Percentiles rank a stretch among this genome's conserved stretches.
These are phyloP conservation scores for Brachionus manjavacas DNA, from an alignment of 1,140 invertebrate genomes.

Conservation along the genomic window DNA sequence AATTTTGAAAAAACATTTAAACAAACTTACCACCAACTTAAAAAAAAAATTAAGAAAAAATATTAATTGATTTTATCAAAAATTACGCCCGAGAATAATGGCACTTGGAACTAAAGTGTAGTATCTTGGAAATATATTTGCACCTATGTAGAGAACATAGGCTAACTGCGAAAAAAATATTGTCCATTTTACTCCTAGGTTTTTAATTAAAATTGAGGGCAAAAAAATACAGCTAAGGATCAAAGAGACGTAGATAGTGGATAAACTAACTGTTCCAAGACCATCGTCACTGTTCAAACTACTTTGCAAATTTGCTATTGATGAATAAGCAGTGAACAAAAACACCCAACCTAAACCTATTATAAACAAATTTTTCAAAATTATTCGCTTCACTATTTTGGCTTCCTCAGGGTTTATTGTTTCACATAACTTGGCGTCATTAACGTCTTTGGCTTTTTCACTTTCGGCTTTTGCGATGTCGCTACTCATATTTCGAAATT, in stretches of 20 bases:
- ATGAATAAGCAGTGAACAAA: conserved; percentile 25
- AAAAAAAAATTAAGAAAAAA: background rate
- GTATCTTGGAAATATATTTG: conserved; percentile 82
- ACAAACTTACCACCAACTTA: conserved; percentile 11
- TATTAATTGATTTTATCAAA: conserved; percentile 40
- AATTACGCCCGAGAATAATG: conserved; percentile 65
- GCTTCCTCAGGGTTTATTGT: background rate
- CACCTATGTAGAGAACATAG: conserved; percentile 84
- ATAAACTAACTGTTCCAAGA: conserved; percentile 59
- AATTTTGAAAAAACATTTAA: conserved; percentile 66
- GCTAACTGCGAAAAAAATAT: conserved; percentile 81
- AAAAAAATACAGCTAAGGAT: conserved; percentile 87
- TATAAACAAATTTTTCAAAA: conserved; percentile 22
- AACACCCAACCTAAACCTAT: conserved; percentile 29
- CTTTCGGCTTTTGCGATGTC: background rate
- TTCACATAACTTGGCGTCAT: background rate
- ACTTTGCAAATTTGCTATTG: conserved; percentile 35
- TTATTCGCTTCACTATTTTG: background rate
- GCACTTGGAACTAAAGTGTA: conserved; percentile 61
- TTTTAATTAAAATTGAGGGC: conserved; percentile 71
- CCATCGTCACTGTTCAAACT: conserved; percentile 34
- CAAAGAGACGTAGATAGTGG: conserved; percentile 78
- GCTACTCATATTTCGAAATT: background rate
- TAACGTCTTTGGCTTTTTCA: background rate
- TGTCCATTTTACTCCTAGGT: conserved; percentile 89